phyloP scores from a whole-genome alignment of 2,888 invertebrate species.

The Dione vanillae region DNA sequence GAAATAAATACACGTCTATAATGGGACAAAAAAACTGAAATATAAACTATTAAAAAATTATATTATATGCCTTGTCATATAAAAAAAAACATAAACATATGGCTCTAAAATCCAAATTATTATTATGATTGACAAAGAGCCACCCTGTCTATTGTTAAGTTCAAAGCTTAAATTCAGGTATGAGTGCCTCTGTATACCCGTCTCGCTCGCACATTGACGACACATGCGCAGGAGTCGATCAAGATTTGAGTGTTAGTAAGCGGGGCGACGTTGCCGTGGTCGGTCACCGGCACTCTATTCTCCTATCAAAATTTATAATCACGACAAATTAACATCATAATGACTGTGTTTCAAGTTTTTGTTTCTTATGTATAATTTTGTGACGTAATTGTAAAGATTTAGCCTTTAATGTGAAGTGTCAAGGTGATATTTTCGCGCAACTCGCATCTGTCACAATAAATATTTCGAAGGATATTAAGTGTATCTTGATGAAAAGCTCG shows the following conservation, averaged over 20 bases:
- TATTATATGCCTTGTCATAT: too few relatives aligned
- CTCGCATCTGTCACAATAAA: constrained; percentile 63
- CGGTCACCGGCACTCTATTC: constrained; percentile 63
- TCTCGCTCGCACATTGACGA: constrained; percentile 66
- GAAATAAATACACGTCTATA: too few relatives aligned
- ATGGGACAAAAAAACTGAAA: too few relatives aligned
- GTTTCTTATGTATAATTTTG: constrained; percentile 46
- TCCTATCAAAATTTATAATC: constrained; percentile 69
- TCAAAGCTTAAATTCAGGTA: constrained; percentile 76
- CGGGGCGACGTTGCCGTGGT: constrained; percentile 76
- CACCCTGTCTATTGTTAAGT: constrained; percentile 49
- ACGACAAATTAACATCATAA: constrained; percentile 67
- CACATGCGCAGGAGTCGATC: constrained; percentile 77
- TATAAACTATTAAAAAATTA: too few relatives aligned
- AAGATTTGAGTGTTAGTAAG: constrained; percentile 69
- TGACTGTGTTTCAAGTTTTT: constrained; percentile 63
- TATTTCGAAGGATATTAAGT: constrained; percentile 60
- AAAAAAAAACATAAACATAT: too few relatives aligned
- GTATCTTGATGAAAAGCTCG: constrained; percentile 54
- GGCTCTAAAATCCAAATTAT: not conserved
- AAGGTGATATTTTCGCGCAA: constrained; percentile 58
- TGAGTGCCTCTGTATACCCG: constrained; percentile 52
- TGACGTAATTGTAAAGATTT: constrained; percentile 33
- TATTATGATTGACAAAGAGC: constrained; percentile 14
- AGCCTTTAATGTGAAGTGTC: constrained; percentile 50